Evolutionary conservation across 2,888 invertebrate species (phyloP), one percentile per base, ranked within the genome.

Genomic region (Monopis laevigella): DNA sequence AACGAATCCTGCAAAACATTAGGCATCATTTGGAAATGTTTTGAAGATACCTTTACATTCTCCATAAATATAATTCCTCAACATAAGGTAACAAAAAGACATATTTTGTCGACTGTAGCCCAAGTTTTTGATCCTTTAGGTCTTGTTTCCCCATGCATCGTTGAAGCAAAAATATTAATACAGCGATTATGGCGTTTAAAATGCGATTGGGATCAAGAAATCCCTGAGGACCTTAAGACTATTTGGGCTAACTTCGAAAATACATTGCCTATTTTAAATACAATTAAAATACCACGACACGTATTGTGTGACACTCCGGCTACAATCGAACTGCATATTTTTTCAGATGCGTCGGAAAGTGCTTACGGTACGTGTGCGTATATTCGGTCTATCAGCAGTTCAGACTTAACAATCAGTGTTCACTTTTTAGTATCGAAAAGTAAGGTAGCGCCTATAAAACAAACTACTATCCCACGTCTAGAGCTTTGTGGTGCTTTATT

Each of bases 121-220:
- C 51, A 54, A 45, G 36, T 53, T 8, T 54, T 51, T 44, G 54
- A 53, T 29, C 54, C 52, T 1, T 32, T 54, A 7, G 54, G 52
- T 24, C 42, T 54, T 0, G 42, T 53, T 4, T 46, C 41, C 2
- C 54, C 51, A 1, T 43, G 43, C 32, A 11, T 35, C 12, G 27
- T 40, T 3, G 11, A 35, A 17, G 35, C 40, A 8, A 40, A 43
- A 40, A 12, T 39, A 16, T 14, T 43, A 10, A 17, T 43, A 6
- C 38, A 43, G 21, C 21, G 21, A 11, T 35, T 43, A 27, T 43
- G 45, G 45, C 17, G 40, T 8, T 5, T n/a, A n/a, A n/a, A n/a
- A 19, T 36, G 36, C n/a, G 12, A 14, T 13, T 42, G 42, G 42
- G 42, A 42, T 18, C 11, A 16, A 4, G 6, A 16, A 11, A 14